phyloP scores from a whole-genome alignment of 2,113 vertebrate species.

The Osmerus eperlanus region DNA sequence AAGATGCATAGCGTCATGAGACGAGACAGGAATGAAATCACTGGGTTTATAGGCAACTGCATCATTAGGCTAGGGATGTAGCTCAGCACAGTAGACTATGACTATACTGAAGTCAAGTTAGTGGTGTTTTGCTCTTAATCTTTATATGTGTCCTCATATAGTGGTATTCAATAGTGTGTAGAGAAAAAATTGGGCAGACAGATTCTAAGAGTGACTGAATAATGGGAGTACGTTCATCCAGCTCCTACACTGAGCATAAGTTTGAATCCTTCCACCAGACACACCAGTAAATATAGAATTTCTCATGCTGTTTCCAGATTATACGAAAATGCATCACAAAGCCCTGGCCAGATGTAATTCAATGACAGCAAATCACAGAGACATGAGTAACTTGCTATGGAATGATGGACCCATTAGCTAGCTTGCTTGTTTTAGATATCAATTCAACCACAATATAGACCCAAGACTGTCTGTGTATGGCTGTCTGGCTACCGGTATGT shows the following conservation, averaged over 20 bases:
- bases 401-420: background rate
- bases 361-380: conserved; percentile 38
- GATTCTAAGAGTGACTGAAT: background rate
- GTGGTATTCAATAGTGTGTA: background rate
- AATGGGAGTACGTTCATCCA: background rate
- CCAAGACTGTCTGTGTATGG: background rate
- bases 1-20: background rate
- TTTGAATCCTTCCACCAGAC: background rate
- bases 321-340: background rate
- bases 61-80: too few species aligned
- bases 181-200: background rate
- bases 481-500: background rate
- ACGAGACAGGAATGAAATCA: conserved; percentile 5
- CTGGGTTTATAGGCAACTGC: background rate
- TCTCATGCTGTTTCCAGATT: background rate
- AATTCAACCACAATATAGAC: conserved; percentile 27
- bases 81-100: too few species aligned
- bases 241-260: background rate
- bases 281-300: conserved; percentile 1
- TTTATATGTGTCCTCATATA: background rate
- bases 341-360: conserved; percentile 2
- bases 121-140: too few species aligned
- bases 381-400: conserved; percentile 18
- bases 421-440: conserved; percentile 37
- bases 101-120: too few species aligned